Conservation (phyloP, 2,797 vertebrate genomes). For the Pipistrellus kuhlii region DNA sequence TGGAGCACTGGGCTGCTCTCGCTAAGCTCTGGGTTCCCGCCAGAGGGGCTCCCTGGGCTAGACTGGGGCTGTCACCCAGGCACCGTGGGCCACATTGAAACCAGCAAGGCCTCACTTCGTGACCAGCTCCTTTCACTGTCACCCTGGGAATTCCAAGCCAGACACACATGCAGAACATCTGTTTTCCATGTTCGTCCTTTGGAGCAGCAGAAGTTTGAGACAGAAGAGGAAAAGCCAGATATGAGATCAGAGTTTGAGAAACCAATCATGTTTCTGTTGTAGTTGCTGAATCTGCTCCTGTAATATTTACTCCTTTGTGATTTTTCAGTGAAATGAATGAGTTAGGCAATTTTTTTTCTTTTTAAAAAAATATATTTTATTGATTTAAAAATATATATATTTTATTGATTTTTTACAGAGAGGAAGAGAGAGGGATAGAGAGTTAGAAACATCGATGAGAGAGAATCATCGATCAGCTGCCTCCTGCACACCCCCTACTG, state of each 20-base stretch:
- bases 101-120: not conserved
- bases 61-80: not conserved
- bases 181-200: not conserved
- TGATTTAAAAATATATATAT: too few relatives aligned
- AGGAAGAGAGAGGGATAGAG: too few relatives aligned
- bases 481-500: too few relatives aligned
- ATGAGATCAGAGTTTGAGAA: slow-evolving; percentile 6
- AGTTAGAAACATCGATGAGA: too few relatives aligned
- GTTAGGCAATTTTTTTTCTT: not conserved
- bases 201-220: slow-evolving; percentile 14
- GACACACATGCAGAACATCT: not conserved
- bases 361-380: too few relatives aligned
- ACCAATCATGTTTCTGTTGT: not conserved
- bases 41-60: not conserved
- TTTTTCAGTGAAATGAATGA: not conserved
- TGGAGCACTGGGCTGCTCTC: accelerated
- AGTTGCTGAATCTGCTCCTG: not conserved
- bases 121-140: not conserved
- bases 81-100: not conserved
- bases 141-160: not conserved
- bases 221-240: not conserved
- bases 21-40: not conserved
- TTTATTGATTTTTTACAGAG: too few relatives aligned
- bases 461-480: too few relatives aligned
- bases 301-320: not conserved